Conservation (phyloP, 2,888 invertebrate species). For the Hypomecis atomaria region DNA sequence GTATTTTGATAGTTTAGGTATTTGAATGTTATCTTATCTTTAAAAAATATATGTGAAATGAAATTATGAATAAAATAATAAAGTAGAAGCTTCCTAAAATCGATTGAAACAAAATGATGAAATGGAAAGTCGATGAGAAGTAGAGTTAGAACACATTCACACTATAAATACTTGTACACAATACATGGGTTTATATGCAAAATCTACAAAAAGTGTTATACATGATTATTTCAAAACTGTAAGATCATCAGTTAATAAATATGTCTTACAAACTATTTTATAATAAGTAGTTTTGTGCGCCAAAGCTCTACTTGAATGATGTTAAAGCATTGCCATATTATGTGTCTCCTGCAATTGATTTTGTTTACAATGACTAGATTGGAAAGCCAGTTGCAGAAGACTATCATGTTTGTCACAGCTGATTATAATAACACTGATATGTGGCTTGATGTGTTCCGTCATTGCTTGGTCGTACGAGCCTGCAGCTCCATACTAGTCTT, state of each 20-base stretch:
- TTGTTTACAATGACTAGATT: slow-evolving; percentile 31
- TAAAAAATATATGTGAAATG: slow-evolving; percentile 20
- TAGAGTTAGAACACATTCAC: slow-evolving; percentile 74
- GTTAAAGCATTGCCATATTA: slow-evolving; percentile 62
- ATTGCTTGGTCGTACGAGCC: slow-evolving; percentile 71
- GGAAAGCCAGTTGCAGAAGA: slow-evolving; percentile 54
- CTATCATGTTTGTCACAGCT: slow-evolving; percentile 53
- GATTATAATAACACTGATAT: slow-evolving; percentile 75
- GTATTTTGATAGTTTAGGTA: slow-evolving; percentile 10
- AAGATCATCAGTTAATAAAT: slow-evolving; percentile 73
- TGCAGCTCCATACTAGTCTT: slow-evolving; percentile 50
- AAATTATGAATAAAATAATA: slow-evolving; percentile 38
- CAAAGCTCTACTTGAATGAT: slow-evolving; percentile 79
- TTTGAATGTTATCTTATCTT: slow-evolving; percentile 25
- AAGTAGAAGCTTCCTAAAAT: slow-evolving; percentile 17
- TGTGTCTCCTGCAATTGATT: slow-evolving; percentile 49
- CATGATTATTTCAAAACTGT: slow-evolving; percentile 77
- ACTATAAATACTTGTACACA: slow-evolving; percentile 76
- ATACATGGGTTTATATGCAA: slow-evolving; percentile 82
- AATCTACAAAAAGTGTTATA: slow-evolving; percentile 81
- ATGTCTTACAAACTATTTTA: slow-evolving; percentile 73
- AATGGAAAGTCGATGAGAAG: slow-evolving; percentile 58
- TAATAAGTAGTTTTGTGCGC: slow-evolving; percentile 76
- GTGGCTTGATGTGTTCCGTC: slow-evolving; percentile 82
- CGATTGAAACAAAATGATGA: slow-evolving; percentile 43